Evolutionary conservation across 2,888 invertebrate species (phyloP), one percentile per base, ranked within the genome.

Genomic region (Ischnus inquisitorius): DNA sequence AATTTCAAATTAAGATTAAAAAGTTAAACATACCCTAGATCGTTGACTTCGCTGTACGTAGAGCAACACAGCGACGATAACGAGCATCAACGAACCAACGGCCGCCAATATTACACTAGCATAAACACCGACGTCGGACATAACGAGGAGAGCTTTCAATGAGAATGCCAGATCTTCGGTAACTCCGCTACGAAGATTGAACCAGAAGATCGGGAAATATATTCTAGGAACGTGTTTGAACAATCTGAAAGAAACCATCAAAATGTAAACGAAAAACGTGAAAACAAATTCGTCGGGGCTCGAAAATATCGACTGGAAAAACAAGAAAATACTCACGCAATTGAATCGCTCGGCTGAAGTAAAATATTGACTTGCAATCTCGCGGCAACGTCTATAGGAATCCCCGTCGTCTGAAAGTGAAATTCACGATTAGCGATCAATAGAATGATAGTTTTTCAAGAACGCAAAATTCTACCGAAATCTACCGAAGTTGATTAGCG

Each of bases 291-390:
- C 4, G 3, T 48, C n/a, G n/a, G 3, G 1, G n/a, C 14, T 22
- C 48, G 1, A 48, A 48, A 10, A 16, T 1, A 14, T 22, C 10
- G 3, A 6, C 16, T 22, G 28, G 2, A 28, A 77, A 67, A 8
- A 43, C 0, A 77, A 82, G 78, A 72, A 67, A 51, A 39, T 88
- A 95, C 96, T 95, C 94, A 97, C 97, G 93, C 92, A n/a, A 97
- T 94, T 28, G 94, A 94, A 3, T 94, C 91, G 79, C 95, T 95
- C 0, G 96, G 96, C 82, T 96, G 96, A 3, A 97, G 92, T 64
- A 96, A 94, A 85, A 98, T 95, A 91, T 98, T 98, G 72, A 97
- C 94, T 93, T 98, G 98, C 71, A 98, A 95, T 85, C 97, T 95
- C 0, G 97, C 97, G 0, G 96, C 95, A 0, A 97, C 97, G 83